Base-by-base conservation (phyloP, 2,888 invertebrate genomes). In the Aromia moschata region DNA sequence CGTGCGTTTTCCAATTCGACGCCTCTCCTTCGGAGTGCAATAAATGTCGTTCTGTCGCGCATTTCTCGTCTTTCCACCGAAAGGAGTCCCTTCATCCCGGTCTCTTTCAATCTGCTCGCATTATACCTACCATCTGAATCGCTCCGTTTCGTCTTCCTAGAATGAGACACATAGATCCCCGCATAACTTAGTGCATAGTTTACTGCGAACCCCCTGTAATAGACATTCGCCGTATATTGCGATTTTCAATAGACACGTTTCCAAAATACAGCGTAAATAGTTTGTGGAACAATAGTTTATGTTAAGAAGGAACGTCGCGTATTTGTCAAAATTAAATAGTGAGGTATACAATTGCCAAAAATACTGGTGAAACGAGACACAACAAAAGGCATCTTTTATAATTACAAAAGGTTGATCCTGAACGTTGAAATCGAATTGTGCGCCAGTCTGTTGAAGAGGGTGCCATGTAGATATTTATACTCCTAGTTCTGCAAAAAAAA, bases 211-310 rank as follows among this genome's bases (percentile, higher is more conserved):
- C 12, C 15, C 25, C 15, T 11, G 17, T 18, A 49, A 49, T 49
- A 49, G 25, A 38, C 20, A 25, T 49, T 49, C 49, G 14, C 20
- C 17, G 45, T 61, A 54, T 54, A 58, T 58, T 51, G 55, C 43
- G 54, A 46, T 55, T 61, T 58, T 58, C 58, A 46, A 58, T 55
- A 61, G 47, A 56, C 49, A 49, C 38, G 49, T 49, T 49, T 38
- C 49, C 4, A 38, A 49, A 49, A 49, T 37, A 49, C 20, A 11
- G 49, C 18, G 52, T 58, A 41, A 47, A 33, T 58, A 46, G 58
- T 52, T 58, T 53, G 52, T 53, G 36, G 53, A 40, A 20, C 45
- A 25, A 58, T 58, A 46, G 20, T 53, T 58, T 46, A 58, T 45
- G 37, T 40, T 53, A 41, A n/a, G n/a, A n/a, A n/a, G n/a, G n/a